Evolutionary conservation across 2,113 vertebrate genomes (phyloP).

Genomic region (Platichthys stellatus): DNA sequence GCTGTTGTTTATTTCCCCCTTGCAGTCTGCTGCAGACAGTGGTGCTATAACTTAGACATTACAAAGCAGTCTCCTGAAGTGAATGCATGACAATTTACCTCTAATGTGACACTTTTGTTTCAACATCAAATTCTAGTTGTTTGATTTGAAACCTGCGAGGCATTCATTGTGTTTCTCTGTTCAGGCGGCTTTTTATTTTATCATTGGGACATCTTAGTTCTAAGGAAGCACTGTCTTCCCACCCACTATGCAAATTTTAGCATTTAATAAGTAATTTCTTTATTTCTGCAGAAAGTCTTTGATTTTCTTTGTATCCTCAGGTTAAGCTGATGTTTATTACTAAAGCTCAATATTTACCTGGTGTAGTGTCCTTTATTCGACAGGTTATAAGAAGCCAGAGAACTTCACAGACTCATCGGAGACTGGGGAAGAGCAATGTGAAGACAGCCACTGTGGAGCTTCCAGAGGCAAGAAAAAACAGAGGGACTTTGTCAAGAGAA

Average conservation of each 20-base stretch:
- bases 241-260: neutral
- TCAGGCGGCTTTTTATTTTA: neutral
- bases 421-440: slow-evolving; percentile 34
- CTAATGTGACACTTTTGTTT: slow-evolving; percentile 13
- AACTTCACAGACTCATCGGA: slow-evolving; percentile 35
- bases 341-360: slow-evolving; percentile 7
- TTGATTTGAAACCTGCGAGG: neutral
- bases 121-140: neutral
- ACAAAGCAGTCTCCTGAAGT: slow-evolving; percentile 27
- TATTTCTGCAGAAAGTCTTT: neutral
- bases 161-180: neutral
- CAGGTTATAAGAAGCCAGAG: slow-evolving; percentile 52
- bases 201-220: neutral
- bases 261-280: neutral
- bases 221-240: neutral
- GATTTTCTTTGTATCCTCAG: neutral
- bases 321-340: neutral
- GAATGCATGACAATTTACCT: slow-evolving; percentile 21
- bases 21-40: neutral
- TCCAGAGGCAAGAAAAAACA: slow-evolving; percentile 76
- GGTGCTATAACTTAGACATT: slow-evolving; percentile 1
- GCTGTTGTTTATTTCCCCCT: neutral
- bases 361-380: slow-evolving; percentile 5
- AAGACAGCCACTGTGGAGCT: slow-evolving; percentile 50
- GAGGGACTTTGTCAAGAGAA: slow-evolving; percentile 90